Evolutionary conservation across 2,113 vertebrate genomes (phyloP), one percentile per base, ranked within the genome.

Genomic region (Hyperopisus bebe): DNA sequence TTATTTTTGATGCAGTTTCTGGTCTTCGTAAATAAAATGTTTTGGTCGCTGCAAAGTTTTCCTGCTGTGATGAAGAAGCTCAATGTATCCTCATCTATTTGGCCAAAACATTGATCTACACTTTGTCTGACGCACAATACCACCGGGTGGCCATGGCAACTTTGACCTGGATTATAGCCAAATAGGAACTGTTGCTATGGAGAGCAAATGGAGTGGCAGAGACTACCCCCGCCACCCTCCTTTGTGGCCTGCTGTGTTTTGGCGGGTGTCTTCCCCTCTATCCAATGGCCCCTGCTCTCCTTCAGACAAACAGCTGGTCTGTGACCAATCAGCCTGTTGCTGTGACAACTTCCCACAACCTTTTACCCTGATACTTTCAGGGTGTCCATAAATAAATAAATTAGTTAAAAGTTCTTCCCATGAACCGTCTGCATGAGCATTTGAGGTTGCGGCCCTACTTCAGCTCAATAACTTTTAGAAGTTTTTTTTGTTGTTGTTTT

Each of bases 241-340:
- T 42, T 88, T 88, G 55, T 88, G 39, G 55, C 48, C 87, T 62
- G 35, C 55, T 62, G 87, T 19, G 55, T 47, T 35, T 39, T 27
- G 47, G 85, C 50, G 85, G 85, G 85, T 87, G 50, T 87, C 85
- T 87, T 27, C 85, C 48, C 85, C 11, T 35, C 82, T 42, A 42
- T 42, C 31, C 84, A 86, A 44, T 84, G 47, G 21, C 47, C 84
- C 24, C 27, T 1, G 5, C 27, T 87, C 48, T 87, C 85, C 48
- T 53, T 53, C 50, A 87, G 85, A 87, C 85, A 87, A 87, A 87
- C 85, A 87, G 85, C 85, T 87, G 85, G 9, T 53, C 85, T 87
- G 85, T 87, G 50, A 55, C 85, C 47, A 87, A 87, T 87, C 85
- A 35, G 50, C 47, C 85, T 15, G 87, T 44, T 88, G 87, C 35